phyloP scores from a whole-genome alignment of 2,797 vertebrate genomes.

The Sparidentex hasta region DNA sequence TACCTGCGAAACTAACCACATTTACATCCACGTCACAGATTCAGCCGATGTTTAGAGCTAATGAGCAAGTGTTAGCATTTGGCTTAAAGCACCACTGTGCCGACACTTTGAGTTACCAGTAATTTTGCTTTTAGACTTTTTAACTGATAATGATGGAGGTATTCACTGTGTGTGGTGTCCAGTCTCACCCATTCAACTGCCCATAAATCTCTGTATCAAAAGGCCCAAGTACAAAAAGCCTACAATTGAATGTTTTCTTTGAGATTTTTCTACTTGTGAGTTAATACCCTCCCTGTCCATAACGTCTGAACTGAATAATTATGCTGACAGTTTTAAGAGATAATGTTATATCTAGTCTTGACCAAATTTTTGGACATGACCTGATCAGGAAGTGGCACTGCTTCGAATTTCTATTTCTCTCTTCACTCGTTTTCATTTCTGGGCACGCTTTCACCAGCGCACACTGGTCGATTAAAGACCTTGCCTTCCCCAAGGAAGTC shows the following conservation, averaged over 20 bases:
- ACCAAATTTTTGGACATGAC: neutral
- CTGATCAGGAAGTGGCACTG: neutral
- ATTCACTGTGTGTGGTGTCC: neutral
- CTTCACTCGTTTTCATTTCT: constrained; percentile 14
- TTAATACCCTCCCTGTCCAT: neutral
- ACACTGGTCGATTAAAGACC: constrained; percentile 4
- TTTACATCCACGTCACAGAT: neutral
- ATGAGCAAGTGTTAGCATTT: neutral
- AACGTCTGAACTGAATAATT: neutral
- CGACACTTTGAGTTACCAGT: too few species aligned
- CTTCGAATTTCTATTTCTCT: neutral
- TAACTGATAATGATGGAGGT: neutral
- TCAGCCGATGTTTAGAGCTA: neutral
- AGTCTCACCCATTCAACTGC: too few species aligned
- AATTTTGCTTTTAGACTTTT: too few species aligned
- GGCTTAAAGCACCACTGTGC: too few species aligned
- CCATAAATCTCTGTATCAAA: neutral
- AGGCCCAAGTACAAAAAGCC: neutral
- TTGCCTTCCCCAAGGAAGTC: constrained; percentile 16
- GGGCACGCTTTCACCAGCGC: neutral
- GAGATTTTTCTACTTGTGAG: neutral
- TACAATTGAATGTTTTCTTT: neutral
- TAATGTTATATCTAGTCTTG: neutral
- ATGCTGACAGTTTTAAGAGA: neutral
- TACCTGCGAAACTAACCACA: neutral